Conservation (phyloP, 2,113 vertebrate genomes). For the Misgurnus mizolepis region DNA sequence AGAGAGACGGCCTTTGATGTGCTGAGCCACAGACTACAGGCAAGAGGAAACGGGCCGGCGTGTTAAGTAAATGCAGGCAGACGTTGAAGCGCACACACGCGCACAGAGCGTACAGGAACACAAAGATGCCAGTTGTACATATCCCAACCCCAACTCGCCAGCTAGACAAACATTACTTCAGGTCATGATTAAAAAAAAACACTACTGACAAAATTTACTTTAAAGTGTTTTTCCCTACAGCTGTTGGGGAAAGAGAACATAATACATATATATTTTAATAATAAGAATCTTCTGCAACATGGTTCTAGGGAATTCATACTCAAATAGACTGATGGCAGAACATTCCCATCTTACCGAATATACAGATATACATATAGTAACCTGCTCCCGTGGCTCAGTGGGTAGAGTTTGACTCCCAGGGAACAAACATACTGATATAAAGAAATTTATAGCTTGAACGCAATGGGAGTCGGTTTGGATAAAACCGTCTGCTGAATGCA, state of each 20-base stretch:
- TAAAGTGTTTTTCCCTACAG: not conserved
- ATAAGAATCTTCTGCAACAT: not conserved
- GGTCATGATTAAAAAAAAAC: constrained; percentile 5
- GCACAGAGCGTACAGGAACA: constrained; percentile 47
- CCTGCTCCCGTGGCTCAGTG: no score
- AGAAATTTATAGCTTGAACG: no score
- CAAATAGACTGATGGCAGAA: not conserved
- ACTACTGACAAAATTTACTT: not conserved
- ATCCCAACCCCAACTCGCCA: constrained; percentile 31
- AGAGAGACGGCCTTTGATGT: constrained; percentile 68
- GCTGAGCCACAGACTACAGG: constrained; percentile 57
- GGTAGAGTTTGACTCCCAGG: no score
- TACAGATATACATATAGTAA: no score
- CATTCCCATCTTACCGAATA: not conserved
- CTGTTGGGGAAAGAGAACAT: not conserved
- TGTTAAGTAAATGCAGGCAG: constrained; percentile 40
- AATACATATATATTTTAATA: not conserved
- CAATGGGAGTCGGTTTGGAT: no score
- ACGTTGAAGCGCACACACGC: constrained; percentile 32
- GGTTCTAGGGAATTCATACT: not conserved
- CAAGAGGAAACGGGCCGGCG: constrained; percentile 46
- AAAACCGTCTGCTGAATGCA: no score
- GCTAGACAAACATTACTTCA: constrained; percentile 22
- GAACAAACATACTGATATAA: no score
- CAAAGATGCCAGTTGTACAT: constrained; percentile 20